phyloP scores from a whole-genome alignment of 2,113 vertebrate genomes.

The Passer montanus region DNA sequence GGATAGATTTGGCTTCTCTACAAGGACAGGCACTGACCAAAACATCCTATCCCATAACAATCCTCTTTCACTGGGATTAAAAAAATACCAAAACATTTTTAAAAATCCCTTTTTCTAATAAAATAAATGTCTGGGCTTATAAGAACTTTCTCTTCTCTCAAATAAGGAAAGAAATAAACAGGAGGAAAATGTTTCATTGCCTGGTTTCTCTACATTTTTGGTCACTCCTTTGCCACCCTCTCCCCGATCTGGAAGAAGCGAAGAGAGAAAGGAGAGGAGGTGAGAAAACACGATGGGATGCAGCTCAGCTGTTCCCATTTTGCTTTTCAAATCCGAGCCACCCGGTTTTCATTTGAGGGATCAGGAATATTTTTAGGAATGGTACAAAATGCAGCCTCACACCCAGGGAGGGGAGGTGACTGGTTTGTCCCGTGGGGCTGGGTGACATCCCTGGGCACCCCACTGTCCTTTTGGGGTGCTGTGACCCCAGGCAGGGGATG shows the following conservation, averaged over 20 bases:
- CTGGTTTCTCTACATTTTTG: neutral
- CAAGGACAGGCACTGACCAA: neutral
- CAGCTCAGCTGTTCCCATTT: conserved; percentile 47
- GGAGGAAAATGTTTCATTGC: neutral
- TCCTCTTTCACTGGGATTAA: neutral
- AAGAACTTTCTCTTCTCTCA: neutral
- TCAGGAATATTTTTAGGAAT: conserved; percentile 7
- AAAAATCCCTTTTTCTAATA: neutral
- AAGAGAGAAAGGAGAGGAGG: conserved; percentile 49
- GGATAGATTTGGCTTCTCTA: neutral
- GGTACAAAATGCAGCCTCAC: neutral
- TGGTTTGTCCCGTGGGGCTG: neutral
- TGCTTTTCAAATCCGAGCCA: conserved; percentile 4
- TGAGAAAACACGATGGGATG: conserved; percentile 23
- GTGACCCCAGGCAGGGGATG: rapidly evolving
- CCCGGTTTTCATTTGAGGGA: neutral
- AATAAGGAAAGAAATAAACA: neutral
- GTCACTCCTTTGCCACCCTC: conserved; percentile 12
- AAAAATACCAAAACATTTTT: neutral
- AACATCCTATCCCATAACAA: neutral
- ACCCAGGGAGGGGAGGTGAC: neutral
- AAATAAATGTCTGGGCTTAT: neutral
- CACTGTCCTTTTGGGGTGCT: neutral
- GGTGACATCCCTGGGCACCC: neutral
- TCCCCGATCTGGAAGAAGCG: neutral